A percentile compares a stretch with the other conserved stretches of the same genome.
Conservation (phyloP, 1,140 invertebrate species). For the Drosophila bifasciata region DNA sequence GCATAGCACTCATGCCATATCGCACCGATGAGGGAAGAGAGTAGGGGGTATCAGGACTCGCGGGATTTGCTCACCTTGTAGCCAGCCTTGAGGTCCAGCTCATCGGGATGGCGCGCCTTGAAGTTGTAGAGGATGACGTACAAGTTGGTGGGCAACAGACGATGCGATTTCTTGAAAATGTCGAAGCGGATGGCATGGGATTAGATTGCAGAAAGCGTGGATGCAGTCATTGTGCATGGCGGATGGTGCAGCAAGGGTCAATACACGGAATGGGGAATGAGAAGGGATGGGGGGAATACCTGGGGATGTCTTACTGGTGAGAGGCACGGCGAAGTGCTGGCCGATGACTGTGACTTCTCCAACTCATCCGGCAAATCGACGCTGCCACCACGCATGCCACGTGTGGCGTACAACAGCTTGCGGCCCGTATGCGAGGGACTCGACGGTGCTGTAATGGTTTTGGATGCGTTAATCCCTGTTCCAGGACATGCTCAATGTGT, state of each 20-base stretch:
- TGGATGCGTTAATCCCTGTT: constrained; percentile 57
- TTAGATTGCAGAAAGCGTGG: constrained; percentile 5
- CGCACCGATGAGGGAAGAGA: neutral
- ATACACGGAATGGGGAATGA: constrained; percentile 16
- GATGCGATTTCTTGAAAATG: constrained; percentile 89
- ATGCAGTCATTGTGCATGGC: neutral
- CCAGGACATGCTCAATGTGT: constrained; percentile 46
- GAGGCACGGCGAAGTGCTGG: constrained; percentile 95
- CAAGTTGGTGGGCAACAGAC: constrained; percentile 94
- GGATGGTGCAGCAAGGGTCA: constrained; percentile 17
- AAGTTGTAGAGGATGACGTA: constrained; percentile 98
- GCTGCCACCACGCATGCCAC: constrained; percentile 94
- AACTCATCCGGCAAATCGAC: constrained; percentile 96
- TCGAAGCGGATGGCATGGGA: constrained; percentile 26
- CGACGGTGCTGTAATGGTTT: constrained; percentile 90
- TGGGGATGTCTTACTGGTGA: constrained; percentile 89
- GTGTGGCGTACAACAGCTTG: constrained; percentile 88
- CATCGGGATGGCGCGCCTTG: constrained; percentile 95
- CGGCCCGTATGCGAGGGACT: constrained; percentile 92
- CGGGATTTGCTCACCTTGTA: constrained; percentile 87
- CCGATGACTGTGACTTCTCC: constrained; percentile 95
- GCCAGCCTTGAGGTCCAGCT: constrained; percentile 96
- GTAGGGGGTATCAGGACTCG: neutral
- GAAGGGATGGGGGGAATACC: constrained; percentile 65
- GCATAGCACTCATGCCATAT: neutral